These are phyloP conservation scores for Macropodus opercularis DNA, from an alignment of 2,797 vertebrate species.

Conservation along the genomic window DNA sequence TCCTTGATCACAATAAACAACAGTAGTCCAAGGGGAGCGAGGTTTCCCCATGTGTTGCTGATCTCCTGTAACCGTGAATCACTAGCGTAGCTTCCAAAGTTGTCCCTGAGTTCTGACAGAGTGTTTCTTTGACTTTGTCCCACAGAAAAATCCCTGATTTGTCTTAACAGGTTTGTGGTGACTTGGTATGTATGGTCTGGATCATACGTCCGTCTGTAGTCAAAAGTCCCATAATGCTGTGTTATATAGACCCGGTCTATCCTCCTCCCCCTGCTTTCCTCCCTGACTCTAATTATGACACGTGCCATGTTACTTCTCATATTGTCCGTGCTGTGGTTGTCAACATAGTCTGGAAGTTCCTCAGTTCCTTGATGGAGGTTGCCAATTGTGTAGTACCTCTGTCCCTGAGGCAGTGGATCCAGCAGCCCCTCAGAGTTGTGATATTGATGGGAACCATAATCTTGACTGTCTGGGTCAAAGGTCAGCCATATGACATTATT, in stretches of 20 bases:
- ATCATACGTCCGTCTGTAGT: slow-evolving; percentile 47
- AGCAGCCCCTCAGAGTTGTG: slow-evolving; percentile 61
- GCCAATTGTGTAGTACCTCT: slow-evolving; percentile 68
- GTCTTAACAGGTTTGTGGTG: slow-evolving; percentile 59
- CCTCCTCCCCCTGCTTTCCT: too few species aligned
- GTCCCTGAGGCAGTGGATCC: slow-evolving; percentile 27
- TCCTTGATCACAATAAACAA: slow-evolving; percentile 55
- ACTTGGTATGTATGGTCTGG: slow-evolving; percentile 64
- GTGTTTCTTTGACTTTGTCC: neutral
- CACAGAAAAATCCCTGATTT: slow-evolving; percentile 59
- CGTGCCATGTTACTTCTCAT: slow-evolving; percentile 55
- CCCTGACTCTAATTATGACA: slow-evolving; percentile 59
- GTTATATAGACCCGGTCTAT: slow-evolving; percentile 67
- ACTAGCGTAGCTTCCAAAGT: slow-evolving; percentile 20
- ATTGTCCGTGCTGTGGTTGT: neutral
- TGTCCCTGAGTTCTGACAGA: slow-evolving; percentile 33
- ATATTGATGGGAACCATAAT: slow-evolving; percentile 68
- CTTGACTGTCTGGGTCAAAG: slow-evolving; percentile 56
- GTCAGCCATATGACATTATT: slow-evolving; percentile 31
- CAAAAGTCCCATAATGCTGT: slow-evolving; percentile 52
- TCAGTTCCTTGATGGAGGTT: slow-evolving; percentile 49
- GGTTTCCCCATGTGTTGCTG: slow-evolving; percentile 27
- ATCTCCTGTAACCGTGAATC: slow-evolving; percentile 18
- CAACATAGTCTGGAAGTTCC: slow-evolving; percentile 58
- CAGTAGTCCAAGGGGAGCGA: slow-evolving; percentile 63